Evolutionary conservation across 64 coral and sea anemone genomes (phyloP), one percentile per base, ranked within the genome.

Genomic region (Actinia equina): DNA sequence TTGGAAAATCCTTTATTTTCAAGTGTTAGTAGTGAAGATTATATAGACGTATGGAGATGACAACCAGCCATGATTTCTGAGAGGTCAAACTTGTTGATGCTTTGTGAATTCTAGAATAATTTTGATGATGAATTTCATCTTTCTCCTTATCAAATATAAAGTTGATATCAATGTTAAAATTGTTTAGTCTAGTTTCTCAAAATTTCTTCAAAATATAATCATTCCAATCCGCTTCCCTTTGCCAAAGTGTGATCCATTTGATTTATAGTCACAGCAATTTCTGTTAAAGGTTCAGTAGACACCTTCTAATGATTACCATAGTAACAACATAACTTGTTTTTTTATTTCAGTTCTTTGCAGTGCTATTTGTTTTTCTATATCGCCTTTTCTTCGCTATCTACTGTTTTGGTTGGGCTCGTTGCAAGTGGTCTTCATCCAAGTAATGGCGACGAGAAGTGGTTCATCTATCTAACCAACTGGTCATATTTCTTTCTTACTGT

Each of bases 381-480:
- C 88, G 94, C 37, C 19, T 90, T 0, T 7, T 97, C 44, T 85
- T 93, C 13, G 88, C 94, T 54, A 4, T 83, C 18, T 97, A 97
- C 85, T 97, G 94, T 64, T 85, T 74, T 77, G 87, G 69, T 12
- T 97, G 94, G 94, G 94, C 83, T 93, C 58, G 91, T 97, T 42
- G 85, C 46, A 37, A 91, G 94, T 43, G 88, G 91, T 18, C 86
- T 88, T 19, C 60, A 97, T 42, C 52, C 64, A 46, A 70, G 79
- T 11, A 97, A 91, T 76, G 86, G 81, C 60, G 59, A 97, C 18
- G 88, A 90, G 14, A 97, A 97, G 52, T 97, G 94, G 94, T 97
- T 97, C 62, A 97, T 93, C 45, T 97, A 90, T 85, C 88, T 97
- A 0, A 97, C 91, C 51, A 97, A 97, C 88, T 97, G 94, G 94